Evolutionary conservation across 2,797 vertebrate genomes (phyloP).

Genomic region (Halcyon smyrnensis): DNA sequence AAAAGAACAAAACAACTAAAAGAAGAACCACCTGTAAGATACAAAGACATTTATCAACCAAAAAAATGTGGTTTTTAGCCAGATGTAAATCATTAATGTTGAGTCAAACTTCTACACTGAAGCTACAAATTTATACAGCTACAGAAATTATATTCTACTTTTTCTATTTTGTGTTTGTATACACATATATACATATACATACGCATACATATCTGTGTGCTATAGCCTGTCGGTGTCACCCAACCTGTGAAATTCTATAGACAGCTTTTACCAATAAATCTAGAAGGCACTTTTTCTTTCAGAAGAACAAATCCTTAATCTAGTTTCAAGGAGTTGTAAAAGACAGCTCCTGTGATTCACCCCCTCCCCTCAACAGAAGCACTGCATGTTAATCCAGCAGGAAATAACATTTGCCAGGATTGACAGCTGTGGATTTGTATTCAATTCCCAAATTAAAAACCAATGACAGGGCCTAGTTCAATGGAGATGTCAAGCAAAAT

Average conservation of each 20-base stretch:
- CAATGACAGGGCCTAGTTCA: conserved; percentile 56
- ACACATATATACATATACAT: fast-evolving
- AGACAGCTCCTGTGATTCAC: conserved; percentile 60
- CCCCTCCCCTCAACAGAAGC: conserved; percentile 66
- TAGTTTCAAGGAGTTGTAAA: conserved; percentile 58
- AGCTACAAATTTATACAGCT: not conserved
- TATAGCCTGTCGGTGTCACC: not conserved
- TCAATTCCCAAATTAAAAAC: conserved; percentile 69
- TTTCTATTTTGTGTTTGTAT: not conserved
- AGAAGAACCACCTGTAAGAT: not conserved
- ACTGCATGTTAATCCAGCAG: conserved; percentile 79
- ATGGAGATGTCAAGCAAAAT: conserved; percentile 57
- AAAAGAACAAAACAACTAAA: not conserved
- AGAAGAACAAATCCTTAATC: conserved; percentile 45
- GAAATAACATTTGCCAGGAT: conserved; percentile 81
- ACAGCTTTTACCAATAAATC: conserved; percentile 42
- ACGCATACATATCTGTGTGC: not conserved
- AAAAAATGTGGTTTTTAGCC: not conserved
- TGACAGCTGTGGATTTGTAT: conserved; percentile 80
- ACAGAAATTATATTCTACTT: not conserved
- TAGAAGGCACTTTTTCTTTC: conserved; percentile 53
- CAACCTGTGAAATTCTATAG: conserved; percentile 1
- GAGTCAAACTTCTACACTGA: not conserved
- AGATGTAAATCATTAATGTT: not conserved
- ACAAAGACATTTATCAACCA: not conserved